Percentiles rank a stretch among this genome's conserved stretches.
phyloP scores from a whole-genome alignment of 2,797 vertebrate genomes.

The Toxotes lorentzi region DNA sequence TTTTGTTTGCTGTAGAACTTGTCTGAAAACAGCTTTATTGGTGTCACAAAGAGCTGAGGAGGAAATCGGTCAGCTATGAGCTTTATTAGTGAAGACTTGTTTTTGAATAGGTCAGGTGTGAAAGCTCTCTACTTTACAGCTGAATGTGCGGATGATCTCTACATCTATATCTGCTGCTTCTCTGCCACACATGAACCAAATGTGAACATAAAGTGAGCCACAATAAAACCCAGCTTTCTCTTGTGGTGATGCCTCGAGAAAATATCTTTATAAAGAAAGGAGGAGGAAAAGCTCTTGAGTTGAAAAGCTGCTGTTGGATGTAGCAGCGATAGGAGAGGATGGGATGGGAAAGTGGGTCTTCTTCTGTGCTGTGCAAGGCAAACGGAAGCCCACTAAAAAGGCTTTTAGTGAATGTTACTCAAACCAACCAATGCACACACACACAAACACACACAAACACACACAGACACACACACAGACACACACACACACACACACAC shows the following conservation, averaged over 20 bases:
- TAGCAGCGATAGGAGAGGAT: neutral
- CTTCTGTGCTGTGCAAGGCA: constrained; percentile 38
- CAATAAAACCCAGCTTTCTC: neutral
- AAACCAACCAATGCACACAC: constrained; percentile 38
- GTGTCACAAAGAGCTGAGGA: neutral
- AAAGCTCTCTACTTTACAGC: neutral
- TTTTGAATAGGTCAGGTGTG: neutral
- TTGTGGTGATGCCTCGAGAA: neutral
- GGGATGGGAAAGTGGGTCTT: neutral
- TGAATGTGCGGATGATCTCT: neutral
- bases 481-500: no score
- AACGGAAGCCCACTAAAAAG: constrained; percentile 67
- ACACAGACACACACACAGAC: neutral
- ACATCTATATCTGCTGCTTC: neutral
- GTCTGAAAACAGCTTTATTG: neutral
- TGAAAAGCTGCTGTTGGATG: neutral
- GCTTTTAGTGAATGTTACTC: constrained; percentile 73
- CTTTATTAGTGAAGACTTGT: neutral
- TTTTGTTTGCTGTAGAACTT: neutral
- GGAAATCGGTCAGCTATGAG: neutral
- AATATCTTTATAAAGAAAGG: neutral
- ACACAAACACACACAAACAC: neutral
- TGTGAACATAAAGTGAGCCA: neutral
- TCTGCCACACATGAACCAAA: constrained; percentile 6
- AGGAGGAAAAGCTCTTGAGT: neutral